Conservation (phyloP, 2,113 vertebrate genomes). For the Silurus asotus region DNA sequence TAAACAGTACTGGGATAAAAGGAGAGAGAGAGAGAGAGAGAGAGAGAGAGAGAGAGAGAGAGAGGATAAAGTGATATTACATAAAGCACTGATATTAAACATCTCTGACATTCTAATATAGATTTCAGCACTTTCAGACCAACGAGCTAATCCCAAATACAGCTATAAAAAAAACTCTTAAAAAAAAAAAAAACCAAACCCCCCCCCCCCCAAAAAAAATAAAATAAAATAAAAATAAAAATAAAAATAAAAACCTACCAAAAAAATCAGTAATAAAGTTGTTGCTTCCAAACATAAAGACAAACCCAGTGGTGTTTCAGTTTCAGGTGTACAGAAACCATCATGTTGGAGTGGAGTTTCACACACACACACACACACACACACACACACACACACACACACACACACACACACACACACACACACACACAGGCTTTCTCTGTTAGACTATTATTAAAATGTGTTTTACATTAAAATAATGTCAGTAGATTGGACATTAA, state of each 20-base stretch:
- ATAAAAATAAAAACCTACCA: background rate
- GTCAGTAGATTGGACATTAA: background rate
- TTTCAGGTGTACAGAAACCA: conserved; percentile 13
- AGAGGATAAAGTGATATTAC: conserved; percentile 34
- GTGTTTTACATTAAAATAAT: conserved; percentile 16
- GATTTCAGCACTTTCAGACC: conserved; percentile 53
- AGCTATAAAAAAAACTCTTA: conserved; percentile 38
- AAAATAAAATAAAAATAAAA: no score
- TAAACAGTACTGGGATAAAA: conserved; percentile 32
- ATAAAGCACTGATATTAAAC: conserved; percentile 51
- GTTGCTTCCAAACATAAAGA: conserved; percentile 37
- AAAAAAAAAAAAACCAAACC: no score
- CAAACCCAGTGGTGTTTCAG: conserved; percentile 5
- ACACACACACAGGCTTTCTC: conserved; percentile 17
- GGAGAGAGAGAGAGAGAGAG: background rate
- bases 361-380: background rate
- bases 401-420: conserved; percentile 5
- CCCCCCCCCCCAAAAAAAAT: no score
- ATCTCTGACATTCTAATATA: conserved; percentile 57
- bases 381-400: background rate
- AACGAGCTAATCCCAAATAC: conserved; percentile 49
- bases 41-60: background rate
- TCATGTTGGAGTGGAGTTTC: background rate
- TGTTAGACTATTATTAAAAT: conserved; percentile 4
- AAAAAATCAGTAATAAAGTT: conserved; percentile 39